Evolutionary conservation across 2,888 invertebrate species (phyloP).

Genomic region (Sericinus montela): DNA sequence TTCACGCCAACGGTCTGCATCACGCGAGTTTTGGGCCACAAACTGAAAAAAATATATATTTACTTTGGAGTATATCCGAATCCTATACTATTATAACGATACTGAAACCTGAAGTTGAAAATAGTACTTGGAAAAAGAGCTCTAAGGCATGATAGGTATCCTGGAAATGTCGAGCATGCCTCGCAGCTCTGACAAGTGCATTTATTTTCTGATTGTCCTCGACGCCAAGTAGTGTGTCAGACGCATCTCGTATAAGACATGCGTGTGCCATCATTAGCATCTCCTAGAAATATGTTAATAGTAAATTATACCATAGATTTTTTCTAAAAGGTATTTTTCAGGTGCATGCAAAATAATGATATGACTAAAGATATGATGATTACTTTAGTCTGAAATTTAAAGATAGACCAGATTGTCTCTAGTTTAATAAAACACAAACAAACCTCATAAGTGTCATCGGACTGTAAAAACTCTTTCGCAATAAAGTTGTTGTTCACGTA

Average conservation of each 20-base stretch:
- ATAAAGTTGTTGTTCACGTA: slow-evolving; percentile 65
- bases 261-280: slow-evolving; percentile 61
- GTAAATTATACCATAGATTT: too few relatives aligned
- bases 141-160: slow-evolving; percentile 52
- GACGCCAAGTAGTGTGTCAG: slow-evolving; percentile 34
- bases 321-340: too few relatives aligned
- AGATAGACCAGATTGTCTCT: too few relatives aligned
- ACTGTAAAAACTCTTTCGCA: slow-evolving; percentile 42
- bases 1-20: slow-evolving; percentile 56
- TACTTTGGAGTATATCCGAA: too few relatives aligned
- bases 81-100: too few relatives aligned
- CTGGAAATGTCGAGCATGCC: slow-evolving; percentile 61
- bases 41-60: slow-evolving; percentile 29
- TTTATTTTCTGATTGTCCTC: slow-evolving; percentile 29
- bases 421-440: not conserved
- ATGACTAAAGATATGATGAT: too few relatives aligned
- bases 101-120: not conserved
- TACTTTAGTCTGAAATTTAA: too few relatives aligned
- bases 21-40: slow-evolving; percentile 36
- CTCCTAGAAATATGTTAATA: slow-evolving; percentile 37
- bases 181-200: slow-evolving; percentile 46
- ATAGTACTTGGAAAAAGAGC: slow-evolving; percentile 51
- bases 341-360: too few relatives aligned
- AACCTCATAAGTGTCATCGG: slow-evolving; percentile 56
- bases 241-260: slow-evolving; percentile 46